A percentile compares a stretch with the other conserved stretches of the same genome.
Conservation (phyloP, 2,888 invertebrate genomes). For the Morpho deidamia region DNA sequence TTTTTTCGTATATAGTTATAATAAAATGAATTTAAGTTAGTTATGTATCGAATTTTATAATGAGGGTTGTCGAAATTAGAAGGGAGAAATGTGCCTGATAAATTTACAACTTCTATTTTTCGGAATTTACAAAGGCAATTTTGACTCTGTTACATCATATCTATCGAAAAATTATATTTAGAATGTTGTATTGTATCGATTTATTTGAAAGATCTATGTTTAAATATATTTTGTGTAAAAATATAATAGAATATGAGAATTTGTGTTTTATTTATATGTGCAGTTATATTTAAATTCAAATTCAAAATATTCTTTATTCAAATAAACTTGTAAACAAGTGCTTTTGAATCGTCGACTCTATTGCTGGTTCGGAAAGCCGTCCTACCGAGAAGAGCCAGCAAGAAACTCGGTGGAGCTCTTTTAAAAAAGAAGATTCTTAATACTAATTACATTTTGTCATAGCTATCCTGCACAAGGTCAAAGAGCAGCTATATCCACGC, state of each 20-base stretch:
- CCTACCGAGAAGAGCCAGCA: too few relatives aligned
- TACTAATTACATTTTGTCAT: too few relatives aligned
- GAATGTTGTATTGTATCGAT: background rate
- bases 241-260: background rate
- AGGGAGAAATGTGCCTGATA: background rate
- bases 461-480: too few relatives aligned
- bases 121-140: background rate
- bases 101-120: background rate
- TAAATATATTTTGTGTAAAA: conserved; percentile 7
- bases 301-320: too few relatives aligned
- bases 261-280: conserved; percentile 1
- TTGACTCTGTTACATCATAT: background rate
- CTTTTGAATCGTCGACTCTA: too few relatives aligned
- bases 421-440: too few relatives aligned
- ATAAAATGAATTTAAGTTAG: background rate
- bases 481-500: too few relatives aligned
- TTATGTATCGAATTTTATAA: background rate
- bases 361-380: too few relatives aligned
- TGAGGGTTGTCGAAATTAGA: background rate
- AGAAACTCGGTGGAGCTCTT: too few relatives aligned
- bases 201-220: conserved; percentile 1
- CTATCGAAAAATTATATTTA: background rate
- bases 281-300: too few relatives aligned
- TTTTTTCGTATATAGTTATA: background rate
- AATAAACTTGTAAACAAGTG: too few relatives aligned